Evolutionary conservation across 1,140 invertebrate genomes (phyloP).

Genomic region (Aphaenogaster rudis): DNA sequence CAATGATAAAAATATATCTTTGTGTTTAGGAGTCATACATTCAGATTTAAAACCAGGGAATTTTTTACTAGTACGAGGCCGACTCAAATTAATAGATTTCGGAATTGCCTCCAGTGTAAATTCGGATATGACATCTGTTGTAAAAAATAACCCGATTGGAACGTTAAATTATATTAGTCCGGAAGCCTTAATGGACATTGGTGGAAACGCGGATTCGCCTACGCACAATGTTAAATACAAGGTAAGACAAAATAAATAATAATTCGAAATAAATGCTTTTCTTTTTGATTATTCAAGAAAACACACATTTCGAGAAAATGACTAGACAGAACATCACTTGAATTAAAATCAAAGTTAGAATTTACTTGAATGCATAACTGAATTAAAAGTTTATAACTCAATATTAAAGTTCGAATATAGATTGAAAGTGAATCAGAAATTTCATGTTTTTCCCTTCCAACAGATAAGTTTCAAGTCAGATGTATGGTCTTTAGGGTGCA

Average conservation of each 20-base stretch:
- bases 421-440: neutral
- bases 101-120: slow-evolving; percentile 97
- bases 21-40: slow-evolving; percentile 94
- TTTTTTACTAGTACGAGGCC: slow-evolving; percentile 95
- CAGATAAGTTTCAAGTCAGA: slow-evolving; percentile 97
- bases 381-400: neutral
- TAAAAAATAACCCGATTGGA: slow-evolving; percentile 93
- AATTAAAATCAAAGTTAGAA: neutral
- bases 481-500: slow-evolving; percentile 99
- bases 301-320: neutral
- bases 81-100: slow-evolving; percentile 98
- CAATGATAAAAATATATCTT: slow-evolving; percentile 61
- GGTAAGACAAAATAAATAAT: slow-evolving; percentile 64
- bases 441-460: slow-evolving; percentile 68
- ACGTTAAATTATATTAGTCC: slow-evolving; percentile 99
- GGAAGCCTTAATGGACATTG: slow-evolving; percentile 92
- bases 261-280: slow-evolving; percentile 31
- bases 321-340: neutral
- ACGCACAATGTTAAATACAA: slow-evolving; percentile 84
- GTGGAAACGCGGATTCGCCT: slow-evolving; percentile 83
- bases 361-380: neutral
- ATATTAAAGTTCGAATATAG: neutral
- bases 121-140: slow-evolving; percentile 95
- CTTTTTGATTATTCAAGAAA: slow-evolving; percentile 31
- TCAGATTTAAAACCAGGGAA: slow-evolving; percentile 99